Evolutionary conservation across 2,797 vertebrate species (phyloP).

Genomic region (Falco concolor): DNA sequence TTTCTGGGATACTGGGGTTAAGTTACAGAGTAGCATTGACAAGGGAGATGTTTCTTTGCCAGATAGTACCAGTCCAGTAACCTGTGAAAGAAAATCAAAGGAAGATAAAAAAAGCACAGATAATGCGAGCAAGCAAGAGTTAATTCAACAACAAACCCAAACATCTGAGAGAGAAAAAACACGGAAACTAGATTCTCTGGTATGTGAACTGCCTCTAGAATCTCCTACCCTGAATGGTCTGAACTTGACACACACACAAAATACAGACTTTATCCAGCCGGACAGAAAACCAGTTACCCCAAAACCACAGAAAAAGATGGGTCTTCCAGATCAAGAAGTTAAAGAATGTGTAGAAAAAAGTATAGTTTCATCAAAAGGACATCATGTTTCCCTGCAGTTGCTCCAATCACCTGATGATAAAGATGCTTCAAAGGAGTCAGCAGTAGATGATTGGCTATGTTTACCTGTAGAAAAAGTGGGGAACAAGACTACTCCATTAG

Average conservation of each 20-base stretch:
- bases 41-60: background rate
- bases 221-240: background rate
- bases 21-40: constrained; percentile 32
- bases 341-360: constrained; percentile 50
- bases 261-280: background rate
- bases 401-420: constrained; percentile 13
- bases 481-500: background rate
- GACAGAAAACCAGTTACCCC: constrained; percentile 57
- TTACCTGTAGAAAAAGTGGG: background rate
- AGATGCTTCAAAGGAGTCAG: background rate
- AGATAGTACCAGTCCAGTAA: background rate
- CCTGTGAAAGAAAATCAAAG: constrained; percentile 19
- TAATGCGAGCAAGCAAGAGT: constrained; percentile 17
- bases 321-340: background rate
- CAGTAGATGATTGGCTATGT: background rate
- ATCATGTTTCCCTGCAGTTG: background rate
- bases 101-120: background rate
- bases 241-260: background rate
- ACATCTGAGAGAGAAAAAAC: background rate
- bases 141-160: constrained; percentile 58
- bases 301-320: background rate
- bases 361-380: constrained; percentile 23
- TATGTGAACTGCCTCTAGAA: constrained; percentile 35
- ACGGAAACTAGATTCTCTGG: constrained; percentile 52
- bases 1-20: constrained; percentile 83